Percentiles rank a stretch among this genome's conserved stretches.
These are phyloP conservation scores for Leptogaster cylindrica DNA, from an alignment of 2,888 invertebrate genomes.

Conservation along the genomic window DNA sequence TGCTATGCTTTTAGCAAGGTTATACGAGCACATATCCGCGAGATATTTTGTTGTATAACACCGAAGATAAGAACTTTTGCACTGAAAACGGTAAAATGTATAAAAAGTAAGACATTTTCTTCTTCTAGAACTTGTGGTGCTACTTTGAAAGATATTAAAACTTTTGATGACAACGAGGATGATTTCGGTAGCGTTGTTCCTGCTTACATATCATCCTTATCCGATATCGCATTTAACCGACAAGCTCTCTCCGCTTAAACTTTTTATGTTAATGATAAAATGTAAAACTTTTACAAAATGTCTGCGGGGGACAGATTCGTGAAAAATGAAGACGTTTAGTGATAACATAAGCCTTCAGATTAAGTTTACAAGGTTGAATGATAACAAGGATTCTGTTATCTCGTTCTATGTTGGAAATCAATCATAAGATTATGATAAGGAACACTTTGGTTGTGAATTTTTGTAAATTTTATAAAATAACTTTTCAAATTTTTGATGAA, in stretches of 20 bases:
- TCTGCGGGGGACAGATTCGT: conserved; percentile 7
- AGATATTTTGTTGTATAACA: conserved; percentile 38
- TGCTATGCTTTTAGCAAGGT: conserved; percentile 24
- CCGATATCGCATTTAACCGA: conserved; percentile 23
- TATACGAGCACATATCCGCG: conserved; percentile 35
- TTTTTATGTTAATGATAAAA: conserved; percentile 39
- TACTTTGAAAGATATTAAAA: conserved; percentile 39
- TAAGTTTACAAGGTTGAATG: too few species aligned
- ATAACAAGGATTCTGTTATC: too few species aligned
- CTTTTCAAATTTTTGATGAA: too few species aligned
- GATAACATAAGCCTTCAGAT: conserved; percentile 11
- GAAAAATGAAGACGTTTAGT: conserved; percentile 12
- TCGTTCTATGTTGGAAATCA: too few species aligned
- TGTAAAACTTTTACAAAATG: conserved; percentile 30
- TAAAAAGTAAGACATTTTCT: conserved; percentile 22
- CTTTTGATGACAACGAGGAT: conserved; percentile 36
- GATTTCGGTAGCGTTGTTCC: conserved; percentile 25
- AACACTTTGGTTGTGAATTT: too few species aligned
- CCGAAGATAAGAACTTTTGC: conserved; percentile 33
- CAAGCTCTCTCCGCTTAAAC: conserved; percentile 32
- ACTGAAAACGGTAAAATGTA: neutral
- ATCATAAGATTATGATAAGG: too few species aligned
- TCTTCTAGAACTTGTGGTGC: conserved; percentile 23
- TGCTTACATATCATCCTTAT: conserved; percentile 36
- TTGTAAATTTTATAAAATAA: too few species aligned